Conservation (phyloP, 2,797 vertebrate genomes). For the Ctenopoma multispine region DNA sequence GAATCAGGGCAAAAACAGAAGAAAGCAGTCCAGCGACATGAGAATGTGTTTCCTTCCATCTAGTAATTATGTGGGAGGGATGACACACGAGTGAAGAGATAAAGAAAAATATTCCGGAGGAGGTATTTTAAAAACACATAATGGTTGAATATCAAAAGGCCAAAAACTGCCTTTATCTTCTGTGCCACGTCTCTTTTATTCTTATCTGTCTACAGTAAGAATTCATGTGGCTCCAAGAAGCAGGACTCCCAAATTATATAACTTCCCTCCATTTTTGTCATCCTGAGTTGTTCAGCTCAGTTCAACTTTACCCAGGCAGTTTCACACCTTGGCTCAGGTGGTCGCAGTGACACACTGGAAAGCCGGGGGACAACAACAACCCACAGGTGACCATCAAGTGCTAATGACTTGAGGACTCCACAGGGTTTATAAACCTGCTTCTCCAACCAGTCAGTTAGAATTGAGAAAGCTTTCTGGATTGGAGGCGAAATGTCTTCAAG, state of each 20-base stretch:
- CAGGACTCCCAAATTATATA: constrained; percentile 39
- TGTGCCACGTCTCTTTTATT: constrained; percentile 46
- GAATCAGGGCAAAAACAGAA: background rate
- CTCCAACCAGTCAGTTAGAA: too few relatives aligned
- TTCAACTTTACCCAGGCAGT: too few relatives aligned
- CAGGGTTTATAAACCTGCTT: too few relatives aligned
- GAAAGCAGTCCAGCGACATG: constrained; percentile 11
- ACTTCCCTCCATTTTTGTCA: constrained; percentile 13
- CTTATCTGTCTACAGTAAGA: constrained; percentile 52
- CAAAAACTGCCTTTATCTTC: constrained; percentile 50
- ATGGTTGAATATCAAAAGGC: constrained; percentile 64
- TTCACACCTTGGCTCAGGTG: too few relatives aligned
- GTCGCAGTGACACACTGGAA: too few relatives aligned
- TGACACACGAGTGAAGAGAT: constrained; percentile 34
- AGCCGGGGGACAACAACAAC: too few relatives aligned
- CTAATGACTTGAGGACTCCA: too few relatives aligned
- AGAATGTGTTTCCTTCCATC: constrained; percentile 23
- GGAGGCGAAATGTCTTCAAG: too few relatives aligned
- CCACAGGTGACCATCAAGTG: too few relatives aligned
- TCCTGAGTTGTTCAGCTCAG: too few relatives aligned
- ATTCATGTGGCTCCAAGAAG: constrained; percentile 58
- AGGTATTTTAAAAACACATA: constrained; percentile 39
- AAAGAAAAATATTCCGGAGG: constrained; percentile 15
- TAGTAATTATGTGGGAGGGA: constrained; percentile 49
- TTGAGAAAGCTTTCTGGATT: too few relatives aligned